A percentile compares a stretch with the other conserved stretches of the same genome.
These are phyloP conservation scores for Chrysochloris asiatica DNA, from an alignment of 2,113 vertebrate species.

Conservation along the genomic window DNA sequence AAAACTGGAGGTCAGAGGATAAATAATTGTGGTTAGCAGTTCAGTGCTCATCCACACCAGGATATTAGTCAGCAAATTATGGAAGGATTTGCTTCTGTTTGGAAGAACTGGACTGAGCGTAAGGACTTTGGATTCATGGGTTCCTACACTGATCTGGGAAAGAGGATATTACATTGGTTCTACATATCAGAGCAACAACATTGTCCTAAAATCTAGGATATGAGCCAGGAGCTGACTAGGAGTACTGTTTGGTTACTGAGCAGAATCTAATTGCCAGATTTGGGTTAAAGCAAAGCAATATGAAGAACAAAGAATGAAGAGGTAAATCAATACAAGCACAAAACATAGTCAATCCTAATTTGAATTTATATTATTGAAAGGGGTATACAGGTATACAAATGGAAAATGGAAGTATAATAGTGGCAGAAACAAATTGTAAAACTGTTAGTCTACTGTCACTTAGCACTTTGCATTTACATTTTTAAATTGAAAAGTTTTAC, in stretches of 20 bases:
- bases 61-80: not conserved
- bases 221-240: not conserved
- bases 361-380: not conserved
- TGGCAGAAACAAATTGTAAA: not conserved
- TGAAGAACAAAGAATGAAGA: not conserved
- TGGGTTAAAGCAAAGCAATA: not conserved
- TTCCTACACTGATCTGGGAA: not conserved
- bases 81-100: not conserved
- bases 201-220: not conserved
- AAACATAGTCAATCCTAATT: not conserved
- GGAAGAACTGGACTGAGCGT: not conserved
- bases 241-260: not conserved
- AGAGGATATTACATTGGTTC: not conserved
- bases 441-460: not conserved
- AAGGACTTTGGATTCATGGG: not conserved
- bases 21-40: no score
- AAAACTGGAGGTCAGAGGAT: no score
- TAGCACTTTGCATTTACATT: not conserved
- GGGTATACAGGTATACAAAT: not conserved
- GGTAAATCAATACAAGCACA: not conserved
- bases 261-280: not conserved
- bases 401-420: not conserved
- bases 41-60: no score
- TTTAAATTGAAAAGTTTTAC: slow-evolving; percentile 19
- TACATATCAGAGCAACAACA: not conserved